Evolutionary conservation across 2,113 vertebrate genomes (phyloP).

Genomic region (Megalops atlanticus): DNA sequence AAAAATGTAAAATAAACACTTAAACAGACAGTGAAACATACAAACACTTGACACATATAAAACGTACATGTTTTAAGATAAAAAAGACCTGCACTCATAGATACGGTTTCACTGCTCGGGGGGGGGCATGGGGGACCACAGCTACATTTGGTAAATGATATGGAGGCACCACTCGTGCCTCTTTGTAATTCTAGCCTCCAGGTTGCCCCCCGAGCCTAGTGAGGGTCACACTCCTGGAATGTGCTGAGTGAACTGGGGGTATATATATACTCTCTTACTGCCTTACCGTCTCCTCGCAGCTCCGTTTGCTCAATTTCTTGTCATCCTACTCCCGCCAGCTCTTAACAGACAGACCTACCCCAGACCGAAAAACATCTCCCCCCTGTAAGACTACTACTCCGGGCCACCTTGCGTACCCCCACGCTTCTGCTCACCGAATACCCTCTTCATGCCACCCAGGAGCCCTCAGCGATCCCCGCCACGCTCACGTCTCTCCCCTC

Average conservation of each 20-base stretch:
- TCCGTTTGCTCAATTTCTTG: not conserved
- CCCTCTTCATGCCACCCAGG: not conserved
- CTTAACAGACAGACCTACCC: not conserved
- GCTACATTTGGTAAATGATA: slow-evolving; percentile 50
- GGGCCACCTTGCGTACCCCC: slow-evolving; percentile 18
- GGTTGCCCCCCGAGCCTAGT: not conserved
- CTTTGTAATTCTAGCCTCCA: slow-evolving; percentile 37
- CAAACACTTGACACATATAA: not conserved
- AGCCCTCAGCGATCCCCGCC: not conserved
- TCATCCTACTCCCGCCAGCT: not conserved
- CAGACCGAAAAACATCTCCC: not conserved
- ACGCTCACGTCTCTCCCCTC: not conserved
- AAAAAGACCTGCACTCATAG: not conserved
- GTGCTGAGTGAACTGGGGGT: slow-evolving; percentile 32
- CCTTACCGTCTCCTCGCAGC: not conserved
- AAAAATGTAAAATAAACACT: not conserved
- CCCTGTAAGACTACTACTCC: not conserved
- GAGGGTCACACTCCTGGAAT: slow-evolving; percentile 33
- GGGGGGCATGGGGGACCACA: slow-evolving; percentile 24
- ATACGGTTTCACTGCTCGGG: not conserved
- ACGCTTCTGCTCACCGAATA: not conserved
- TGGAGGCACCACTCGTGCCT: not conserved
- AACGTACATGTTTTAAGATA: not conserved
- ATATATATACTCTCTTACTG: slow-evolving; percentile 18
- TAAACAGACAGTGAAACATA: not conserved